A percentile compares a stretch with the other conserved stretches of the same genome.
Conservation (phyloP, 1,140 invertebrate species). For the Pteromalus puparum region DNA sequence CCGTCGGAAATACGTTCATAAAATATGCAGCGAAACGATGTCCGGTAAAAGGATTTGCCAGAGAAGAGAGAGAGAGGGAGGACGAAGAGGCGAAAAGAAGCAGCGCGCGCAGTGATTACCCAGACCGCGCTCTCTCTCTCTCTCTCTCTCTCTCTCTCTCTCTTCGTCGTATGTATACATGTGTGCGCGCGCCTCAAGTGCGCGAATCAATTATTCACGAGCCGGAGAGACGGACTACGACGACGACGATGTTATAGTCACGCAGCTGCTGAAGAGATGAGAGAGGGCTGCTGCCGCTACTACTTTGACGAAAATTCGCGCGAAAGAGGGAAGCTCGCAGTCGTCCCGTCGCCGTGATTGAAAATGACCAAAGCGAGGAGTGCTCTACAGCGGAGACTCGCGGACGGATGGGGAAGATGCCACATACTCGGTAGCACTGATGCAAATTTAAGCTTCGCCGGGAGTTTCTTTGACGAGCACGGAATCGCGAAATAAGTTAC, state of each 20-base stretch:
- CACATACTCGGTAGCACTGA: too few relatives aligned
- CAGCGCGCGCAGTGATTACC: constrained; percentile 61
- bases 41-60: constrained; percentile 68
- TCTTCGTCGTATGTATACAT: constrained; percentile 53
- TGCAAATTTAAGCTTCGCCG: neutral
- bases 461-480: neutral
- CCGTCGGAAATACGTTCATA: constrained; percentile 58
- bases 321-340: constrained; percentile 34
- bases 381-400: too few relatives aligned
- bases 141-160: too few relatives aligned
- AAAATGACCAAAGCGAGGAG: constrained; percentile 43
- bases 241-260: constrained; percentile 46
- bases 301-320: constrained; percentile 48
- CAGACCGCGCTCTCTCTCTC: constrained; percentile 57
- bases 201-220: constrained; percentile 66
- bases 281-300: neutral
- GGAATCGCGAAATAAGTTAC: neutral
- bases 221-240: constrained; percentile 59
- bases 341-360: constrained; percentile 19
- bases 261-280: constrained; percentile 3
- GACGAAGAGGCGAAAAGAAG: constrained; percentile 58
- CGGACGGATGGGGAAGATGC: too few relatives aligned
- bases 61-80: constrained; percentile 52
- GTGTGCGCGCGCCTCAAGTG: constrained; percentile 60
- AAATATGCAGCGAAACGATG: constrained; percentile 68